Evolutionary conservation across 2,888 invertebrate genomes (phyloP).

Genomic region (Drosophila nigricruria): DNA sequence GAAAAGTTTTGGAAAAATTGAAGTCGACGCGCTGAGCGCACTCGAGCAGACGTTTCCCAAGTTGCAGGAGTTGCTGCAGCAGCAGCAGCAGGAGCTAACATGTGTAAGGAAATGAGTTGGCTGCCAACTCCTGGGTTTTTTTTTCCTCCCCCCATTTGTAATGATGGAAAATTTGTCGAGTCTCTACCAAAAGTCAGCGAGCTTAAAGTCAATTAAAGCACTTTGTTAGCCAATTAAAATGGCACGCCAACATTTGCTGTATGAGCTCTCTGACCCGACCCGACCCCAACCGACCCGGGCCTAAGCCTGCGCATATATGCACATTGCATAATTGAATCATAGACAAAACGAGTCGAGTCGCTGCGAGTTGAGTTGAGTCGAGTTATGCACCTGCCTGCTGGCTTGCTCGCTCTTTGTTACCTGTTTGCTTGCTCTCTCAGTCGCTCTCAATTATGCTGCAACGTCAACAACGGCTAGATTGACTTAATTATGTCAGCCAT

Average conservation of each 20-base stretch:
- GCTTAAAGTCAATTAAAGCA: constrained; percentile 73
- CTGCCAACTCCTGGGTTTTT: constrained; percentile 10
- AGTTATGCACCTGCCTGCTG: constrained; percentile 16
- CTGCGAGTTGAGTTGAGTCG: constrained; percentile 1
- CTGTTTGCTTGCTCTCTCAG: constrained; percentile 40
- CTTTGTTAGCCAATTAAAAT: constrained; percentile 75
- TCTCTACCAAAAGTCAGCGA: constrained; percentile 15
- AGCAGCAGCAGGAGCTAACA: constrained; percentile 24
- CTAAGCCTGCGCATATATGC: constrained; percentile 47
- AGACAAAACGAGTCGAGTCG: constrained; percentile 40
- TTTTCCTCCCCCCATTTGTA: background rate
- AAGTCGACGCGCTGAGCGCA: constrained; percentile 20
- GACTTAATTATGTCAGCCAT: constrained; percentile 74
- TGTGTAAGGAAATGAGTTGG: constrained; percentile 31
- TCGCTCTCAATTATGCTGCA: constrained; percentile 74
- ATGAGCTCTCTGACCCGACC: constrained; percentile 28
- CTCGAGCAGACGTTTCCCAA: constrained; percentile 38
- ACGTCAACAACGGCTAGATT: constrained; percentile 71
- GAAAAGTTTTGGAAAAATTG: constrained; percentile 17
- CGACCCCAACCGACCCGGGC: background rate
- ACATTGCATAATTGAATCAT: constrained; percentile 73
- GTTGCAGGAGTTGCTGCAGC: background rate
- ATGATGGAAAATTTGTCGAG: constrained; percentile 26
- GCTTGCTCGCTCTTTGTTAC: constrained; percentile 37
- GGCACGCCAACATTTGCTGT: constrained; percentile 40